A percentile compares a stretch with the other conserved stretches of the same genome.
Evolutionary conservation across 92 coral and sea anemone species (phyloP).

Genomic region (Paramuricea clavata): DNA sequence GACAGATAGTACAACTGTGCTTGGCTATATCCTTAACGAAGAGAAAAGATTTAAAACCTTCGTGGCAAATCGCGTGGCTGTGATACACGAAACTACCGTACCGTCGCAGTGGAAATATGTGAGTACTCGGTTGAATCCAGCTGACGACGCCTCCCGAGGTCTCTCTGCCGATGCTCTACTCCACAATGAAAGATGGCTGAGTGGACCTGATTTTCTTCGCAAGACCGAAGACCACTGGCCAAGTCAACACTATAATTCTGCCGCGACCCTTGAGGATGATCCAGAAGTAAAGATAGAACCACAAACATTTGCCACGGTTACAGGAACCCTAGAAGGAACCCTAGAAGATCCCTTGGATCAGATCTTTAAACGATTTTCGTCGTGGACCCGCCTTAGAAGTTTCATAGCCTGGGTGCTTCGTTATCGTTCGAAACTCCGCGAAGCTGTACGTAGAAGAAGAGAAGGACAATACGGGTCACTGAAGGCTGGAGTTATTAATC

Average conservation of each 20-base stretch:
- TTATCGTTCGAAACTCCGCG: conserved; percentile 11
- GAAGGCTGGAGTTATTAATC: not conserved
- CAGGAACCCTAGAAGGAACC: not conserved
- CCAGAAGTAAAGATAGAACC: conserved; percentile 58
- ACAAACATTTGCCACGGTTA: not conserved
- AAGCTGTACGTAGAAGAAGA: not conserved
- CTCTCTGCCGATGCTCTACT: conserved; percentile 47
- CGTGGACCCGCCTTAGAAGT: conserved; percentile 21
- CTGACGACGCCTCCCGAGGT: conserved; percentile 60
- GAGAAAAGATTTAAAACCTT: conserved; percentile 41
- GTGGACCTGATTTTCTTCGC: conserved; percentile 50
- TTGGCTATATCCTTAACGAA: conserved; percentile 31
- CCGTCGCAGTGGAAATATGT: conserved; percentile 43
- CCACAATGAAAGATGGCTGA: conserved; percentile 45
- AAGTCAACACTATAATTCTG: no score
- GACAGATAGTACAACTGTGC: conserved; percentile 57
- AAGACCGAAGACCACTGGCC: conserved; percentile 19
- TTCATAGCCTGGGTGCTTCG: conserved; percentile 50
- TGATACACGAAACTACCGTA: no score
- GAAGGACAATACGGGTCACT: not conserved
- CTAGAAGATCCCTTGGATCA: not conserved
- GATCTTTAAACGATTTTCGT: conserved; percentile 18
- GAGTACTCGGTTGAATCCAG: conserved; percentile 37
- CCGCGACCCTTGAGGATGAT: conserved; percentile 43
- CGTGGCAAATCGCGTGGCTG: conserved; percentile 51